Percentiles rank a stretch among this genome's conserved stretches.
Evolutionary conservation across 2,797 vertebrate species (phyloP).

Genomic region (Megaceryle alcyon): DNA sequence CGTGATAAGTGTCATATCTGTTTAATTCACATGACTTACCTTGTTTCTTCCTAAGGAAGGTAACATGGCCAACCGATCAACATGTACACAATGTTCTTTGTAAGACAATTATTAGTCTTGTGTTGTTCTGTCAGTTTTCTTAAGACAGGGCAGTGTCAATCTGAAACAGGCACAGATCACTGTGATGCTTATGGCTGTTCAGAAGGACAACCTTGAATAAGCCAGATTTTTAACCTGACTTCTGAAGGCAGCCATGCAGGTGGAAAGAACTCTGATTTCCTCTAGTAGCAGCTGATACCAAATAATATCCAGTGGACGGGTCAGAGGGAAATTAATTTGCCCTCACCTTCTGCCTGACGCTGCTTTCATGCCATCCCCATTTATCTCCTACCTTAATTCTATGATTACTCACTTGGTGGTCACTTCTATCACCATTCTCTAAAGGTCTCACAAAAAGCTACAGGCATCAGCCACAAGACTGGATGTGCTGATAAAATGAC

Average conservation of each 20-base stretch:
- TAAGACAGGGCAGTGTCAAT: not conserved
- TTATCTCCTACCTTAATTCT: not conserved
- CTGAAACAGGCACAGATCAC: not conserved
- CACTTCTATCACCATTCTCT: not conserved
- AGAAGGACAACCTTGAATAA: not conserved
- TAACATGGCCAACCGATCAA: not conserved
- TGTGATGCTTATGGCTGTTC: not conserved
- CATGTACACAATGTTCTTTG: not conserved
- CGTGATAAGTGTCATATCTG: not conserved
- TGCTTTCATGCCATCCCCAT: not conserved
- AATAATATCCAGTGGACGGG: accelerated
- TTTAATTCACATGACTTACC: not conserved
- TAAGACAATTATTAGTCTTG: not conserved
- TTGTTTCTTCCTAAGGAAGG: not conserved
- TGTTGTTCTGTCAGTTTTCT: not conserved
- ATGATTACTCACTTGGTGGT: not conserved
- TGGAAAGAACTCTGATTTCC: not conserved
- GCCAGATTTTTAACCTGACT: not conserved
- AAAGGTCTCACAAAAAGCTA: not conserved
- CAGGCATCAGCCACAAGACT: accelerated
- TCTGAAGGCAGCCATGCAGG: not conserved
- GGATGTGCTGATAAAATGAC: accelerated
- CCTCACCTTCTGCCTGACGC: not conserved
- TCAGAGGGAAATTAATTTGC: not conserved
- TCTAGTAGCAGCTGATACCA: not conserved